Percentiles rank a stretch among this genome's conserved stretches.
phyloP scores from a whole-genome alignment of 2,888 invertebrate genomes.

The Allygus modestus region DNA sequence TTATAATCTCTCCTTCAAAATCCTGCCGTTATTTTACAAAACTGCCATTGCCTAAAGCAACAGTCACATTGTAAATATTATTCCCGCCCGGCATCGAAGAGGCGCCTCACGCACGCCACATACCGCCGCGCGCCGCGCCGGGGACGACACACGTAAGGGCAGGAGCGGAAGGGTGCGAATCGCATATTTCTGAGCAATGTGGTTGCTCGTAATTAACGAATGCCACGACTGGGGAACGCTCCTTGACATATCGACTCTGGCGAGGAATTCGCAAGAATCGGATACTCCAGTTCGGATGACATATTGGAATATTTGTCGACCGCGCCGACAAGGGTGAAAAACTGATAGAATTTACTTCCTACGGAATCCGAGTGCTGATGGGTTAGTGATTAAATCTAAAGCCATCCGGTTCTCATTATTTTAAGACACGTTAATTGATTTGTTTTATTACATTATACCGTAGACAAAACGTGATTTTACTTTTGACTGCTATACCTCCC shows the following conservation, averaged over 20 bases:
- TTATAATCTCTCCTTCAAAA: too few relatives aligned
- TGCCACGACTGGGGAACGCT: constrained; percentile 24
- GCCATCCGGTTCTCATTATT: too few relatives aligned
- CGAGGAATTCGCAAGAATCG: constrained; percentile 49
- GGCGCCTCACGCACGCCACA: background rate
- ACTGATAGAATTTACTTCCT: background rate
- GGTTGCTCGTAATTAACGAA: constrained; percentile 18
- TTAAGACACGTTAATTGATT: too few relatives aligned
- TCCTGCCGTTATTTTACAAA: too few relatives aligned
- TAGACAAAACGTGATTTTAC: too few relatives aligned
- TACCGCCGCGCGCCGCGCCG: background rate
- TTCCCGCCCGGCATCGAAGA: too few relatives aligned
- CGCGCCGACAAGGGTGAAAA: constrained; percentile 26
- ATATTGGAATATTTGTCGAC: constrained; percentile 35
- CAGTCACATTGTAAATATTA: too few relatives aligned
- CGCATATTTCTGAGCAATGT: constrained; percentile 45
- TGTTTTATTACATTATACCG: too few relatives aligned
- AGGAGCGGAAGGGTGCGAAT: background rate
- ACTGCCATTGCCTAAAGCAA: too few relatives aligned
- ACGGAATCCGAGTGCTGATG: background rate
- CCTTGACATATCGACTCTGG: constrained; percentile 34
- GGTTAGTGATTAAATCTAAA: too few relatives aligned
- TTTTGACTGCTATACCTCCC: too few relatives aligned
- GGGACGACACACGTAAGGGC: constrained; percentile 15
- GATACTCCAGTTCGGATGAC: constrained; percentile 21